Percentiles rank a stretch among this genome's conserved stretches.
Evolutionary conservation across 2,888 invertebrate species (phyloP).

Genomic region (Frankliniella intonsa): DNA sequence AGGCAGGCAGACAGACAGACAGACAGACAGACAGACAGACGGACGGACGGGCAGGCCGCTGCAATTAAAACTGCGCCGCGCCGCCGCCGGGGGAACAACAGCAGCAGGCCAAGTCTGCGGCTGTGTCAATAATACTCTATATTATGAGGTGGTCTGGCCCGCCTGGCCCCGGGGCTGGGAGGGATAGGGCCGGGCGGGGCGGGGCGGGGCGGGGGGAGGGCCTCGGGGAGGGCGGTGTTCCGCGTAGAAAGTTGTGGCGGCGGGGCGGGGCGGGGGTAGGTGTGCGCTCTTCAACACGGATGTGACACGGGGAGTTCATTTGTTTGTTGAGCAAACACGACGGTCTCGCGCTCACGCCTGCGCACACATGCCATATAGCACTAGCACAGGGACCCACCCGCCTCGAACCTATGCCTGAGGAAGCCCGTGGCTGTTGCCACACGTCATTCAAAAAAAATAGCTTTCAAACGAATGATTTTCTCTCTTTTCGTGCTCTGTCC

Average conservation of each 20-base stretch:
- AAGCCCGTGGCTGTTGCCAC: neutral
- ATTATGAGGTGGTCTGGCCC: too few species aligned
- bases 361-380: too few species aligned
- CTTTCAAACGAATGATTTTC: too few species aligned
- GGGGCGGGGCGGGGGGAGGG: neutral
- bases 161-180: neutral
- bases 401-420: neutral
- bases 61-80: too few species aligned
- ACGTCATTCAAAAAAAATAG: neutral
- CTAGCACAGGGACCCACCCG: too few species aligned
- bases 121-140: too few species aligned
- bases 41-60: too few species aligned
- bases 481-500: too few species aligned
- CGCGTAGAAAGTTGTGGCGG: neutral
- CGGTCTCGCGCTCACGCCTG: neutral
- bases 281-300: neutral
- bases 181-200: neutral
- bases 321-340: neutral
- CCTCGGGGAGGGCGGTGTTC: neutral
- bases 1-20: too few species aligned
- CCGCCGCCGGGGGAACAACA: too few species aligned
- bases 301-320: conserved; percentile 6
- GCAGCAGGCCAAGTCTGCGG: too few species aligned
- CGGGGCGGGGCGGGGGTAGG: neutral
- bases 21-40: too few species aligned